Conservation (phyloP, 1,140 invertebrate species). For the Anastrepha obliqua region DNA sequence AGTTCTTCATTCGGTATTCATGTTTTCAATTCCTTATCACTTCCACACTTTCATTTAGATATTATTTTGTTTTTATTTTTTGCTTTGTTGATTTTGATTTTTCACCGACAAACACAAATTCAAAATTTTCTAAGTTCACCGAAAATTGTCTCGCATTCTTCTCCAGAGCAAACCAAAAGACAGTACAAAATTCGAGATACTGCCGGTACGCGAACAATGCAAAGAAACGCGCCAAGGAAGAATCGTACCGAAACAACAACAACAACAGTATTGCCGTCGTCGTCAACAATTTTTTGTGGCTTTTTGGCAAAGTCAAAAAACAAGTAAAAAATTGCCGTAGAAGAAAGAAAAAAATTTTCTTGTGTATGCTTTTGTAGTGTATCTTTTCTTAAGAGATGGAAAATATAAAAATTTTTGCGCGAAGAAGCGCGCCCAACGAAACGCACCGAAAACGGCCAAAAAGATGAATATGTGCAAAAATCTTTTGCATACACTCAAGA, state of each 20-base stretch:
- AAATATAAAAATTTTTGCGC: slow-evolving; percentile 52
- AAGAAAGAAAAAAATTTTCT: slow-evolving; percentile 45
- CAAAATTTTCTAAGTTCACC: slow-evolving; percentile 51
- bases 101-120: slow-evolving; percentile 16
- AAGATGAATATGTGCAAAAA: slow-evolving; percentile 75
- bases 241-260: neutral
- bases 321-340: neutral
- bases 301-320: slow-evolving; percentile 38
- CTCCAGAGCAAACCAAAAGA: slow-evolving; percentile 47
- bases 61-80: slow-evolving; percentile 15
- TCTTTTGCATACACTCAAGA: slow-evolving; percentile 74
- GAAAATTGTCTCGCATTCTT: slow-evolving; percentile 50
- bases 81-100: neutral
- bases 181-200: slow-evolving; percentile 50
- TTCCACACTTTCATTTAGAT: slow-evolving; percentile 21
- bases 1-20: neutral
- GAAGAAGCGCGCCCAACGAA: slow-evolving; percentile 66
- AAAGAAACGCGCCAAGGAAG: slow-evolving; percentile 18
- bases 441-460: slow-evolving; percentile 74
- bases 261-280: neutral
- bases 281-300: slow-evolving; percentile 1
- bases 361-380: slow-evolving; percentile 37
- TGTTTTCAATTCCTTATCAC: slow-evolving; percentile 40
- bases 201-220: slow-evolving; percentile 34
- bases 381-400: slow-evolving; percentile 50